Conservation (phyloP, 1,140 invertebrate genomes). For the Yoshiicerus persimilis region DNA sequence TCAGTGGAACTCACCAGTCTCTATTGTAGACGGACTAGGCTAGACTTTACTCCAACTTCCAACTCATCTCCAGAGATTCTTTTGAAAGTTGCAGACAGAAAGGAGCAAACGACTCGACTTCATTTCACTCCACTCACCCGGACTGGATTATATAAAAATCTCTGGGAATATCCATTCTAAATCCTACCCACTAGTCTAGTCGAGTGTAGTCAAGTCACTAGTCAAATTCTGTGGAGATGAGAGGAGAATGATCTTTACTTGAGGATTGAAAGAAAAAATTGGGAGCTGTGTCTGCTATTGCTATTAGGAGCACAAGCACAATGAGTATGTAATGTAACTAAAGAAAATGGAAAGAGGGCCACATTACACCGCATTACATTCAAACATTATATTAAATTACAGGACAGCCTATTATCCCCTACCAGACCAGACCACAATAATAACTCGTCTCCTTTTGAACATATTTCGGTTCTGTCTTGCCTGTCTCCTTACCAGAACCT, state of each 20-base stretch:
- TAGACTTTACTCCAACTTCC: not conserved
- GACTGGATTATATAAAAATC: not conserved
- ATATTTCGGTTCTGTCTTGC: not conserved
- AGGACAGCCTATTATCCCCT: not conserved
- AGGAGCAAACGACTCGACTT: not conserved
- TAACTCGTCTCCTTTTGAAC: not conserved
- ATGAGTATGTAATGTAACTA: not conserved
- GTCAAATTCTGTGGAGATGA: not conserved
- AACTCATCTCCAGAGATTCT: not conserved
- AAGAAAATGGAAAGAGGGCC: not conserved
- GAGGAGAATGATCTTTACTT: conserved; percentile 16
- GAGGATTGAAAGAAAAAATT: not conserved
- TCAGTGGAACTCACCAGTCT: not conserved
- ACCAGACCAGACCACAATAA: not conserved
- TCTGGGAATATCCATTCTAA: not conserved
- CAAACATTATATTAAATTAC: conserved; percentile 31
- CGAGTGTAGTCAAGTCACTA: not conserved
- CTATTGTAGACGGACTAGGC: not conserved
- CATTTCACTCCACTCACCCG: not conserved
- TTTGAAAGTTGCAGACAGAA: not conserved
- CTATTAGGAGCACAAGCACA: not conserved
- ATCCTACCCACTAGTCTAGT: not conserved
- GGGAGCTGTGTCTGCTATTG: not conserved
- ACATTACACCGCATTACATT: conserved; percentile 2
- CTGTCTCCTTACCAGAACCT: not conserved